Conservation (phyloP, 2,797 vertebrate species). For the Fistularia tabacaria region DNA sequence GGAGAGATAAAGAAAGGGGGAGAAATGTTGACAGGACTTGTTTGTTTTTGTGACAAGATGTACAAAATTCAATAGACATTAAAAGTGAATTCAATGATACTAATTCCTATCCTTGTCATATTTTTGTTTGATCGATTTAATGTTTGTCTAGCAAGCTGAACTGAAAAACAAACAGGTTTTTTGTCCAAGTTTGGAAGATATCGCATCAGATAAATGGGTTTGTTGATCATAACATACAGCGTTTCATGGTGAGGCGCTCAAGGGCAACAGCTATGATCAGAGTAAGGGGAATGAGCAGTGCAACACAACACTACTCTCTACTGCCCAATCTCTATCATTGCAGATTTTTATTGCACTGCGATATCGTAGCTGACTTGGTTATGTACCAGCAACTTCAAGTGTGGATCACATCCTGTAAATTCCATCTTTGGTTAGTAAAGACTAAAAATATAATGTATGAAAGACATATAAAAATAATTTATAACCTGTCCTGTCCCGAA, state of each 20-base stretch:
- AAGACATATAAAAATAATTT: no score
- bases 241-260: neutral
- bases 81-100: slow-evolving; percentile 38
- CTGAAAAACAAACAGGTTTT: neutral
- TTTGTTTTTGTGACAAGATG: slow-evolving; percentile 48
- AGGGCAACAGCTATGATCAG: neutral
- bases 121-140: slow-evolving; percentile 11
- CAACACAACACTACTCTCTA: slow-evolving; percentile 33
- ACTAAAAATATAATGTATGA: no score
- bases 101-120: slow-evolving; percentile 14
- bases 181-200: no score
- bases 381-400: neutral
- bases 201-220: no score
- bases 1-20: no score
- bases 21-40: slow-evolving; percentile 25
- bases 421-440: no score
- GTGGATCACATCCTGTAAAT: neutral
- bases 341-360: neutral
- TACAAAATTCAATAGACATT: slow-evolving; percentile 52
- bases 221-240: no score
- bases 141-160: neutral
- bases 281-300: neutral
- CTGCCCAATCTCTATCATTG: slow-evolving; percentile 11
- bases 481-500: no score
- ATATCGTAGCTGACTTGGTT: neutral